These are phyloP conservation scores for Pocillopora grandis DNA, from an alignment of 92 coral and sea anemone species.

Conservation along the genomic window DNA sequence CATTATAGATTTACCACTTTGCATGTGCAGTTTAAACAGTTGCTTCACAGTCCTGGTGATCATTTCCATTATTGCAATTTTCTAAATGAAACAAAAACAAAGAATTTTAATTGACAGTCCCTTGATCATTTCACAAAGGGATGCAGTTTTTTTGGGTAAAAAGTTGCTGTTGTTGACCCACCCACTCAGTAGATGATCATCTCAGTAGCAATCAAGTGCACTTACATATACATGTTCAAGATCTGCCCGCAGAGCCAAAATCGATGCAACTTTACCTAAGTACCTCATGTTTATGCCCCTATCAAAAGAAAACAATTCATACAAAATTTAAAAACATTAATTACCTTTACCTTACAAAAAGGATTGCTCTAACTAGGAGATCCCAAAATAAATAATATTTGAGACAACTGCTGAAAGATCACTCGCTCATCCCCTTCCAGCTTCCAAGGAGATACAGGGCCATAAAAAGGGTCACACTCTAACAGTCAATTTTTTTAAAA, in stretches of 20 bases:
- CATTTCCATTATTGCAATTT: slow-evolving; percentile 90
- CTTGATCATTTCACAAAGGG: too few relatives aligned
- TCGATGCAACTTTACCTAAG: slow-evolving; percentile 82
- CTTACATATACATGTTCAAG: slow-evolving; percentile 95
- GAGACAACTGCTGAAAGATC: too few relatives aligned
- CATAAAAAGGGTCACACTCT: too few relatives aligned
- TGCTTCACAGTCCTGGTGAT: slow-evolving; percentile 87
- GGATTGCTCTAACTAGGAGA: too few relatives aligned
- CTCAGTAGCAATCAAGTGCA: not conserved
- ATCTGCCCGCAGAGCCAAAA: slow-evolving; percentile 75
- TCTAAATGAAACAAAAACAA: slow-evolving; percentile 47
- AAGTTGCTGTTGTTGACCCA: too few relatives aligned
- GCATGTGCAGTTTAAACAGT: slow-evolving; percentile 81
- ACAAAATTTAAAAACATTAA: not conserved
- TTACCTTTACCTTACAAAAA: too few relatives aligned
- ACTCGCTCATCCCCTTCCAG: too few relatives aligned
- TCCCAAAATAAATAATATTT: too few relatives aligned
- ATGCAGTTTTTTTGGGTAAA: too few relatives aligned
- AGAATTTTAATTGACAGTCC: too few relatives aligned
- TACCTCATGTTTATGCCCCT: slow-evolving; percentile 96
- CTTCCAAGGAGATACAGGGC: too few relatives aligned
- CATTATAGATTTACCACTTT: slow-evolving; percentile 64
- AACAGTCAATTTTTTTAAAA: too few relatives aligned
- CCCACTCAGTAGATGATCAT: not conserved
- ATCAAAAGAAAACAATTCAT: not conserved